Evolutionary conservation across 2,797 vertebrate genomes (phyloP), one percentile per base, ranked within the genome.

Genomic region (Acipenser ruthenus): DNA sequence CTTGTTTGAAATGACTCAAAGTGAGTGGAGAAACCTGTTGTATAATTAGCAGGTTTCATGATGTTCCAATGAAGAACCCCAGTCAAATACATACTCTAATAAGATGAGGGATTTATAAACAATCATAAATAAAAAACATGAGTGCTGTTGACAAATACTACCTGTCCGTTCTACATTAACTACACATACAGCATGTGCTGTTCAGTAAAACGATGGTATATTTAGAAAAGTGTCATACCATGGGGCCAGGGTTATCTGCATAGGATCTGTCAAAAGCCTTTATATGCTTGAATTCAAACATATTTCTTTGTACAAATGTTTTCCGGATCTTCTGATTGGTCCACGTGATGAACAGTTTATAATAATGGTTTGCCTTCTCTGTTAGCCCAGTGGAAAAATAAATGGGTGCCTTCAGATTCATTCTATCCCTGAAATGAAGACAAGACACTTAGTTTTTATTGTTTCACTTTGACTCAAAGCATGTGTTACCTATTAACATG

Each of bases 301-400:
- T 99, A 84, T 99, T 99, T 75, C 96, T 92, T 80, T 99, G 96
- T 5, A 99, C 97, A 6, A 99, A 98, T 0, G 97, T 99, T 64
- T 99, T 99, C 50, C 97, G 79, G 69, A 99, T 99, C 78, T 99
- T 99, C 88, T 99, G 97, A 71, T 99, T 99, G 65, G 97, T 99
- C 97, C 97, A 99, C 0, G 97, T 97, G 68, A 99, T 99, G 81
- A 99, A 99, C n/a, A 99, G 93, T 75, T 99, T 99, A 86, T 99
- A 99, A 67, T 99, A 99, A 67, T 99, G 95, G 59, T 99, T 99
- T 0, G 97, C 97, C 65, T 99, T 99, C 86, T 99, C 97, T 0
- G 97, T 99, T 75, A 99, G 81, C 0, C 97, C 97, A 0, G 95
- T 99, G 70, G 96, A 99, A 71, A 99, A 99, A 71, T 99, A 99